These are phyloP conservation scores for Tetranychus truncatus DNA, from an alignment of 2,888 invertebrate species.

Conservation along the genomic window DNA sequence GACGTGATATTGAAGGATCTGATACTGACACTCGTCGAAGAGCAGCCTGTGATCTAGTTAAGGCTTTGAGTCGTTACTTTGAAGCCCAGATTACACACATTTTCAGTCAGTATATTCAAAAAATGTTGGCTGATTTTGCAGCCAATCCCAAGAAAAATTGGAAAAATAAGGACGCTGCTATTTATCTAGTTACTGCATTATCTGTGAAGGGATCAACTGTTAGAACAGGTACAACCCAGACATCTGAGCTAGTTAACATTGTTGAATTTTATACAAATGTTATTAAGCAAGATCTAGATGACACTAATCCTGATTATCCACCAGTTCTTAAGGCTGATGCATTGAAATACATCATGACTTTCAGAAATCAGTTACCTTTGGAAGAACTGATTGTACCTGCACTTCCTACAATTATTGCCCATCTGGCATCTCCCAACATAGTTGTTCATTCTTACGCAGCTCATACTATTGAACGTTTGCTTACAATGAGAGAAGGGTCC, in stretches of 20 bases:
- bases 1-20: constrained; percentile 90
- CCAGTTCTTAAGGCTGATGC: constrained; percentile 90
- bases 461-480: constrained; percentile 67
- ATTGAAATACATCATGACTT: constrained; percentile 87
- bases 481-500: constrained; percentile 45
- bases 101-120: constrained; percentile 57
- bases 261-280: constrained; percentile 71
- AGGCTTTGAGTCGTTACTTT: constrained; percentile 67
- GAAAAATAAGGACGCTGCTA: constrained; percentile 85
- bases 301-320: constrained; percentile 55
- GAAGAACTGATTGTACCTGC: constrained; percentile 52
- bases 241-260: constrained; percentile 70
- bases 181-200: constrained; percentile 85
- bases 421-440: constrained; percentile 53
- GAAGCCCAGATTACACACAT: constrained; percentile 69
- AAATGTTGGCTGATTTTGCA: constrained; percentile 47
- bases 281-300: constrained; percentile 63
- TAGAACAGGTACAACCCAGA: constrained; percentile 67
- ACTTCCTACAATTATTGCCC: constrained; percentile 57
- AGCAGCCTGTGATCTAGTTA: constrained; percentile 90
- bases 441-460: constrained; percentile 93
- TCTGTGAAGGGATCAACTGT: constrained; percentile 73
- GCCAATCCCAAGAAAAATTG: constrained; percentile 59
- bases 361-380: constrained; percentile 64
- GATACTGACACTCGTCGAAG: constrained; percentile 89